Base-by-base conservation (phyloP, 2,113 vertebrate genomes). In the Apodemus speciosus region DNA sequence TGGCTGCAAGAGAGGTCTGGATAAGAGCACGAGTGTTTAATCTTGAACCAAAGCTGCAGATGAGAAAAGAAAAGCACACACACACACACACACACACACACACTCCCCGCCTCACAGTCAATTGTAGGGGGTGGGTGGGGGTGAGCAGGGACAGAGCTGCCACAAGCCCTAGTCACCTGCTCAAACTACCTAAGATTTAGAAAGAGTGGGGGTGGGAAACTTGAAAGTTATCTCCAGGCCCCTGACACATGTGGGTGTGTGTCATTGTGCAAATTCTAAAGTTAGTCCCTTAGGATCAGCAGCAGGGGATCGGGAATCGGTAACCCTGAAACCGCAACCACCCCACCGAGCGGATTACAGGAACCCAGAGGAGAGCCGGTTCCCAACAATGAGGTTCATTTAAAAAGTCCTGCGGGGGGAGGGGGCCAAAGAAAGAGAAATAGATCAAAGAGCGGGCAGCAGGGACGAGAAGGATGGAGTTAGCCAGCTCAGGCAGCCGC, bases 331-430 rank as follows among this genome's bases (percentile, higher is more conserved):
- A 95, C 92, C 76, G 21, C 95, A 94, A 93, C 93, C 96, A 93
- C 87, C 95, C 95, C 95, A 95, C 62, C 25, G 93, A 94, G 95
- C 56, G 68, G 95, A 97, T 96, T 97, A 96, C 95, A 95, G 96
- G 93, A 95, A 95, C 93, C 92, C 30, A 95, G 94, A 95, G 0
- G 79, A 80, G 92, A 94, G 96, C 89, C 21, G 38, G 94, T 94
- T 97, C 88, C 73, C 95, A 96, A 97, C 96, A 97, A 97, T 95
- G 94, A 94, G 96, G 93, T 95, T 95, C 97, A 97, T 97, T 97
- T 96, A 23, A 89, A 94, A 96, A 96, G 89, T 96, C 69, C 89
- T 92, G 91, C 3, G 23, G 87, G 75, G 75, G 32, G 75, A 51
- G 60, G 87, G 87, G 56, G 87, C 3, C 0, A 71, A 14, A 69